Conservation (phyloP, 2,888 invertebrate species). For the Cephus pulcher region DNA sequence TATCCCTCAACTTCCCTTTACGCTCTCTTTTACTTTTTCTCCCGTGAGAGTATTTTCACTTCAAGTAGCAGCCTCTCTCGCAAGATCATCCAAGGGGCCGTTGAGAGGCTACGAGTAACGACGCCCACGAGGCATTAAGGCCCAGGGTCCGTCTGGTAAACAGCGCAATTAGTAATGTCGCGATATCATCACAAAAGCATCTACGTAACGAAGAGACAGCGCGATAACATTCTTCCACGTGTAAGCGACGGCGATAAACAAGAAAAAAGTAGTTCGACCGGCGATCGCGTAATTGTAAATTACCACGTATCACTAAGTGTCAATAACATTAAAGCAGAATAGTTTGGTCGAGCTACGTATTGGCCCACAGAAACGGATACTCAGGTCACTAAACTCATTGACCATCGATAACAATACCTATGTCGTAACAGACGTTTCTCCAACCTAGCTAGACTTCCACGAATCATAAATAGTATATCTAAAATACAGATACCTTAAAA, state of each 20-base stretch:
- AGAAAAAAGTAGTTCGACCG: slow-evolving; percentile 6
- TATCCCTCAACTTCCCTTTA: neutral
- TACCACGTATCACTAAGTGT: neutral
- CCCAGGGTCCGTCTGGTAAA: slow-evolving; percentile 20
- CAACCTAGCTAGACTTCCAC: neutral
- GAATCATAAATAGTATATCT: neutral
- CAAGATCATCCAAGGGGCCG: neutral
- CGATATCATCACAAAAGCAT: slow-evolving; percentile 22
- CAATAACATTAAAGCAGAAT: slow-evolving; percentile 9
- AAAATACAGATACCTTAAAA: neutral
- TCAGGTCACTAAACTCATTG: slow-evolving; percentile 3
- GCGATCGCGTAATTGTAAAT: slow-evolving; percentile 6
- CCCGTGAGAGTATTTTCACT: neutral
- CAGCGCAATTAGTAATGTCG: slow-evolving; percentile 31
- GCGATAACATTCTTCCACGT: slow-evolving; percentile 30
- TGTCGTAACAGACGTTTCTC: neutral
- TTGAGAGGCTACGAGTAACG: neutral
- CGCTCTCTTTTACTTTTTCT: neutral
- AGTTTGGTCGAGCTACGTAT: neutral
- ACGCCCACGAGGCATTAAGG: neutral
- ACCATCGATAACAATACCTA: slow-evolving; percentile 1
- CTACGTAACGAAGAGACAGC: slow-evolving; percentile 22
- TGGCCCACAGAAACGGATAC: neutral
- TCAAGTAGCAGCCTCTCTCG: too few relatives aligned
- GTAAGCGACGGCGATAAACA: slow-evolving; percentile 25